phyloP scores from a whole-genome alignment of 1,140 invertebrate genomes.

The Tenebrio molitor region DNA sequence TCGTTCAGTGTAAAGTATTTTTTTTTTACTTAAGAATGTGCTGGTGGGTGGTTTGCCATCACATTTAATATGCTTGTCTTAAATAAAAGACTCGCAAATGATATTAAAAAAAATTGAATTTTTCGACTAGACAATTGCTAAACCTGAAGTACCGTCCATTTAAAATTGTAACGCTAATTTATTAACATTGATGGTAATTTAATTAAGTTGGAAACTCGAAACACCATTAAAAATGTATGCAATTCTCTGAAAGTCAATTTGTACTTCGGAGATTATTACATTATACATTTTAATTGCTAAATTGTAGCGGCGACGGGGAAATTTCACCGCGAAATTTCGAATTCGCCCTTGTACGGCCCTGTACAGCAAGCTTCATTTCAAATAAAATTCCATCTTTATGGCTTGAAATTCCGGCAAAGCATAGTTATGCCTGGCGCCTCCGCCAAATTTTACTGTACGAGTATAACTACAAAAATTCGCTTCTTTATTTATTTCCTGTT shows the following conservation, averaged over 20 bases:
- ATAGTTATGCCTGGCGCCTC: background rate
- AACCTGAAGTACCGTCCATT: no score
- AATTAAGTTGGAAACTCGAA: background rate
- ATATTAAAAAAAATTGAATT: no score
- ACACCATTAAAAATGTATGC: background rate
- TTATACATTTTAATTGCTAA: background rate
- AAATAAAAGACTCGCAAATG: no score
- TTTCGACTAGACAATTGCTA: no score
- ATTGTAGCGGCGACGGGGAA: background rate
- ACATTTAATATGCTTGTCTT: no score
- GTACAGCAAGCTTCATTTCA: background rate
- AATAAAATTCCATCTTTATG: slow-evolving; percentile 1
- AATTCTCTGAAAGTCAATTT: background rate
- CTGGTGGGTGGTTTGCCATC: no score
- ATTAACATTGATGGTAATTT: background rate
- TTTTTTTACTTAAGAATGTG: no score
- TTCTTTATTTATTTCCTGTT: background rate
- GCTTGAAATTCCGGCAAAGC: background rate
- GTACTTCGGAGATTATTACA: background rate
- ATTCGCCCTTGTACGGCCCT: no score
- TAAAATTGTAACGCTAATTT: background rate
- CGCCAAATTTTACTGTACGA: background rate
- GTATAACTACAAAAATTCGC: background rate
- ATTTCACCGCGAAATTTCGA: no score
- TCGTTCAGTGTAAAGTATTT: no score